phyloP scores from a whole-genome alignment of 2,797 vertebrate genomes.

The Momotus momota region DNA sequence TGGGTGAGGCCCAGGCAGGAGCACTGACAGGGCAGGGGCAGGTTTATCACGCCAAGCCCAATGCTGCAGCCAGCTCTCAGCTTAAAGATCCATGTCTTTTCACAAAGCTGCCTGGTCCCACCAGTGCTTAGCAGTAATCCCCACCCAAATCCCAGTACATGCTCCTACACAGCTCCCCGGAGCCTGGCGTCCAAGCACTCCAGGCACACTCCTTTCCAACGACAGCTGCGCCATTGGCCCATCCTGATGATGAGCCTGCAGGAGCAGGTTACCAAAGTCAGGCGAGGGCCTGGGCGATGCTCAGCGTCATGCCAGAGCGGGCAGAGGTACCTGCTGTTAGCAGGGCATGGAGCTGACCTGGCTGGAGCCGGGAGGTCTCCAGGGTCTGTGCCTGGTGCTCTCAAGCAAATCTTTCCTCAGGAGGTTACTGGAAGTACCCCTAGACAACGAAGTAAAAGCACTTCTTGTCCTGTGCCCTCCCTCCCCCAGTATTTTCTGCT shows the following conservation, averaged over 20 bases:
- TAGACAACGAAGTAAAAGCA: not conserved
- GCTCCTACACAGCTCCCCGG: not conserved
- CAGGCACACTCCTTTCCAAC: not conserved
- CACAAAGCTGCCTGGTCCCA: not conserved
- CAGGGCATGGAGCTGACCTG: too few species aligned
- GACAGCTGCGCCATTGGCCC: fast-evolving
- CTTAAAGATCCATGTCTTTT: not conserved
- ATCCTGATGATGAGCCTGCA: not conserved
- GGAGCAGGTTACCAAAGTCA: not conserved
- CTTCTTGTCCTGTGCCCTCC: not conserved
- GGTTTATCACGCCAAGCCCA: not conserved
- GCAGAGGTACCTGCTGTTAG: fast-evolving
- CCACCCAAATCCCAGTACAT: not conserved
- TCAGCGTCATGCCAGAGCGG: not conserved
- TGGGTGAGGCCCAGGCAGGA: not conserved
- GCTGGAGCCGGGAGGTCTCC: not conserved
- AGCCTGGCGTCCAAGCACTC: fast-evolving
- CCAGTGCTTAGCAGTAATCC: not conserved
- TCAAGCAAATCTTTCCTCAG: not conserved
- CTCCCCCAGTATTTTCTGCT: not conserved
- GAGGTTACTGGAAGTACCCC: not conserved
- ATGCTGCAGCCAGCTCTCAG: not conserved
- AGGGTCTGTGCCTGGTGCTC: fast-evolving
- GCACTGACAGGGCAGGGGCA: not conserved
- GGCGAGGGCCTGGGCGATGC: fast-evolving